Base-by-base conservation (phyloP, 2,113 vertebrate genomes). In the Xenopus laevis region DNA sequence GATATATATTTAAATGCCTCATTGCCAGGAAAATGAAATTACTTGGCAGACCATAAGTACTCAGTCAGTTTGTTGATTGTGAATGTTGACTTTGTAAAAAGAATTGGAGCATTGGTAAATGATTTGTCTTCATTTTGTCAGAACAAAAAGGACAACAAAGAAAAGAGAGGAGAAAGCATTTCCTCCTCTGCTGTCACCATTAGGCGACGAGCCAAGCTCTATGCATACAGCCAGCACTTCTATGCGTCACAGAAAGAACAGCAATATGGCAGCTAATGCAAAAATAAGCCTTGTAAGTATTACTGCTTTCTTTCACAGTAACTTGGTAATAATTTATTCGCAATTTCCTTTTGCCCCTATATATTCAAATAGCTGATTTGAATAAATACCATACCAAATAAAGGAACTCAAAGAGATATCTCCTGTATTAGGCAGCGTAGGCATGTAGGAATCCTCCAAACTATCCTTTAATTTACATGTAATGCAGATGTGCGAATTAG, bases 151-250 rank as follows among this genome's bases (percentile, higher is more conserved):
- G 84, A 85, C 88, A 84, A 85, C 92, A 18, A 91, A 93, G 68
- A 93, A 90, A 74, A 91, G 90, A 71, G 93, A 97, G 64, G 94
- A 96, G 76, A 97, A 95, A 82, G 86, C 96, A 2, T 93, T 97
- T 10, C 97, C 96, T 10, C 96, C 96, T 44, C 90, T 96, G 0
- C 80, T 98, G 78, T 98, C 97, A 1, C 96, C 96, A 0, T 86
- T 97, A 71, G 83, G 93, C 1, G 94, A 98, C 0, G 96, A 98
- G 46, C 46, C 46, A 47, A 47, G 2, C 46, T 13, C 83, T 69
- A 78, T 78, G 78, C 87, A 81, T 84, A 86, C 59, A 76, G 84
- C 84, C 50, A 86, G 88, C 59, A 82, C 89, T 27, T 88, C 87
- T 18, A 85, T 90, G 33, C 95, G 94, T 83, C 92, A 93, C 84